Conservation (phyloP, 2,888 invertebrate species). For the Drosophila meridiana region DNA sequence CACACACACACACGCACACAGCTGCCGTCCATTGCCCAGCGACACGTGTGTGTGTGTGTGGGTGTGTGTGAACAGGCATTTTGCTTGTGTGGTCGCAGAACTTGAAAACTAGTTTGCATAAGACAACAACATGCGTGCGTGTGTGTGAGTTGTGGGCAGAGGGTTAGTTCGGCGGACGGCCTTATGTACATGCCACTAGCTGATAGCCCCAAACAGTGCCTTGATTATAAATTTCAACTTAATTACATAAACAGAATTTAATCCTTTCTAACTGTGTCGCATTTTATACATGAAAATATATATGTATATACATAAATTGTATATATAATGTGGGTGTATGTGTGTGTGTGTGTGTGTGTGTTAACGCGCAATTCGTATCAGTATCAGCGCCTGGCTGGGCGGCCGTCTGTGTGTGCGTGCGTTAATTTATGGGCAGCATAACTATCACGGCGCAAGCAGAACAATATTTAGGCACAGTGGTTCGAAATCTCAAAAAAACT, state of each 20-base stretch:
- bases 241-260: conserved; percentile 81
- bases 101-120: conserved; percentile 77
- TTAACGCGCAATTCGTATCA: conserved; percentile 16
- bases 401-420: conserved; percentile 28
- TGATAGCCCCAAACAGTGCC: conserved; percentile 59
- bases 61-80: conserved; percentile 32
- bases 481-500: background rate
- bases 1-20: background rate
- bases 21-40: conserved; percentile 46
- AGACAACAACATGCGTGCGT: conserved; percentile 52
- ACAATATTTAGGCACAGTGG: conserved; percentile 49
- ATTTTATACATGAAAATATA: conserved; percentile 23
- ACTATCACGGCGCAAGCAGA: conserved; percentile 59
- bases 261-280: conserved; percentile 79
- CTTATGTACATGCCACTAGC: conserved; percentile 43
- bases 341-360: conserved; percentile 17
- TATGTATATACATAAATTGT: background rate
- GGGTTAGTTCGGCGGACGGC: conserved; percentile 18
- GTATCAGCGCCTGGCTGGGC: conserved; percentile 17
- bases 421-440: conserved; percentile 74
- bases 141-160: conserved; percentile 14
- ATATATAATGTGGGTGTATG: conserved; percentile 10
- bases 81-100: conserved; percentile 74
- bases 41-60: conserved; percentile 12
- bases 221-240: conserved; percentile 83